A percentile compares a stretch with the other conserved stretches of the same genome.
These are phyloP conservation scores for Protophormia terraenovae DNA, from an alignment of 2,888 invertebrate species.

Conservation along the genomic window DNA sequence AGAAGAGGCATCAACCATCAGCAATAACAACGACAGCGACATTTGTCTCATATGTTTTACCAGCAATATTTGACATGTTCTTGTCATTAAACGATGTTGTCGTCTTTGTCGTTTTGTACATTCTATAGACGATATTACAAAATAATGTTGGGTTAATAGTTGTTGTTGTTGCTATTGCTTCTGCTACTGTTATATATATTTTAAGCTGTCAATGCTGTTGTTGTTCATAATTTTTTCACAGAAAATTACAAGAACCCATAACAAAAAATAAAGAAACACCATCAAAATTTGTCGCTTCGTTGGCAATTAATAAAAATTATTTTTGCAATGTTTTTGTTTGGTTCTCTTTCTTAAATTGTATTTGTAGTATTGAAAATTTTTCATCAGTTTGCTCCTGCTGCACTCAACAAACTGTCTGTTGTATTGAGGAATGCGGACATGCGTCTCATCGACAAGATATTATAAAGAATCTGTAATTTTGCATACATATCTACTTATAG, in stretches of 20 bases:
- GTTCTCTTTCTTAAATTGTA: not conserved
- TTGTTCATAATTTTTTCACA: conserved; percentile 43
- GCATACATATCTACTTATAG: not conserved
- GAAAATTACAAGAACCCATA: conserved; percentile 8
- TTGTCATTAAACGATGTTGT: conserved; percentile 71
- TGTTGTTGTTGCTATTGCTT: not conserved
- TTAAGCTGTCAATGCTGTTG: conserved; percentile 55
- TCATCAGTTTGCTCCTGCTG: not conserved
- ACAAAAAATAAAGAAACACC: conserved; percentile 46
- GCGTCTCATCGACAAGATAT: conserved; percentile 55
- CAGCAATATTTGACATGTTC: conserved; percentile 70
- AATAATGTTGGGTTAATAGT: conserved; percentile 50
- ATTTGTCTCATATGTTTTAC: conserved; percentile 69
- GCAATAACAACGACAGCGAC: conserved; percentile 49
- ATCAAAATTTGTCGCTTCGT: conserved; percentile 65
- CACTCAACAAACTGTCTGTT: conserved; percentile 37
- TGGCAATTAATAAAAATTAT: conserved; percentile 66
- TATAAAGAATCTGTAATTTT: conserved; percentile 37
- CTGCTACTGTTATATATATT: conserved; percentile 1
- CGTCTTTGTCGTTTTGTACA: conserved; percentile 51
- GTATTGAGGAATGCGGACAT: conserved; percentile 64
- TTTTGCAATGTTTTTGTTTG: not conserved
- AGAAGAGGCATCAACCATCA: not conserved
- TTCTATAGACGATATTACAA: conserved; percentile 66
- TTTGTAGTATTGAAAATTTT: conserved; percentile 32